Evolutionary conservation across 2,797 vertebrate species (phyloP).

Genomic region (Smutsia gigantea): DNA sequence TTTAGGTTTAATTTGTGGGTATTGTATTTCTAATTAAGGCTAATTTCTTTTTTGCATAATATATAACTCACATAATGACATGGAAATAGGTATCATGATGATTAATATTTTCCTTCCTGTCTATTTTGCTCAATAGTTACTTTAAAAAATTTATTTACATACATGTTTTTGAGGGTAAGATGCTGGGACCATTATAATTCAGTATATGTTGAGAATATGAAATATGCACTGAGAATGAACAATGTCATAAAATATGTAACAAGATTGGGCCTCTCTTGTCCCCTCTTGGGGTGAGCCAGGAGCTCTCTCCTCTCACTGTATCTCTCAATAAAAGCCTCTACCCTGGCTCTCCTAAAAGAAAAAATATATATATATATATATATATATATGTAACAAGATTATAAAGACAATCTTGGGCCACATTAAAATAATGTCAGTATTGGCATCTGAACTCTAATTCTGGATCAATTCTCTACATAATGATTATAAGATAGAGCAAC

Average conservation of each 20-base stretch:
- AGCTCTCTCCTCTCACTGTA: no score
- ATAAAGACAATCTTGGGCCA: background rate
- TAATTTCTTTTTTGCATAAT: no score
- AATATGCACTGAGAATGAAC: background rate
- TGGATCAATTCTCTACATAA: background rate
- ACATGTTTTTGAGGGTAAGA: background rate
- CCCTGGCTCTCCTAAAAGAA: no score
- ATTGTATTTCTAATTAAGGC: no score
- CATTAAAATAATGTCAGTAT: background rate
- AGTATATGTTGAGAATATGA: background rate
- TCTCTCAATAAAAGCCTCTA: no score
- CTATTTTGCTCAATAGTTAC: background rate
- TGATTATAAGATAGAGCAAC: background rate
- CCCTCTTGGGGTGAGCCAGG: no score
- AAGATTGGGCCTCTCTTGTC: no score
- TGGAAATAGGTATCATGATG: background rate
- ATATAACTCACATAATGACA: no score
- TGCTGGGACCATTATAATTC: background rate
- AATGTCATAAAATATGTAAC: background rate
- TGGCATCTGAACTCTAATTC: background rate
- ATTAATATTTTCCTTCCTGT: background rate
- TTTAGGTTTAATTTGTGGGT: no score
- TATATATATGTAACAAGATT: no score
- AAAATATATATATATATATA: no score
- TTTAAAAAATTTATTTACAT: background rate